Evolutionary conservation across 2,888 invertebrate species (phyloP).

Genomic region (Agriopis aurantiaria): DNA sequence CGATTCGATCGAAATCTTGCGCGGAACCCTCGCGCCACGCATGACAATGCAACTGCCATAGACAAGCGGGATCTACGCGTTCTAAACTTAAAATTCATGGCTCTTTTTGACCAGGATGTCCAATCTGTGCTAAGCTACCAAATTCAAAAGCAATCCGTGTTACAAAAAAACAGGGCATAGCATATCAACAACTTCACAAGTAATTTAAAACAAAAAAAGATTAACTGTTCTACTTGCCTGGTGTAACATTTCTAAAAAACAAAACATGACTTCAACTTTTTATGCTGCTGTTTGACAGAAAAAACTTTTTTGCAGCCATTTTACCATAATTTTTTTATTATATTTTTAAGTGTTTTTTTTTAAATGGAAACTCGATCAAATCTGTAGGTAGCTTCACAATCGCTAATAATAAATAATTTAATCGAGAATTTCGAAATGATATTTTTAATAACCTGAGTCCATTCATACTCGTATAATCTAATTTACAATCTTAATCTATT

Average conservation of each 20-base stretch:
- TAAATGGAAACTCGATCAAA: not conserved
- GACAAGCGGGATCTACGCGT: slow-evolving; percentile 38
- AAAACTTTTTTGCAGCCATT: not conserved
- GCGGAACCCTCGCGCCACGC: slow-evolving; percentile 60
- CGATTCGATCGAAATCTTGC: slow-evolving; percentile 71
- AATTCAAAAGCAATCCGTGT: slow-evolving; percentile 19
- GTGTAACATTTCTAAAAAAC: not conserved
- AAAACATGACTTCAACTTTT: not conserved
- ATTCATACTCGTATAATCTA: slow-evolving; percentile 27
- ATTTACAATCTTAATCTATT: slow-evolving; percentile 6
- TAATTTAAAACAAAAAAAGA: too few relatives aligned
- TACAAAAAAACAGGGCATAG: not conserved
- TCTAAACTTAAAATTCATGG: slow-evolving; percentile 31
- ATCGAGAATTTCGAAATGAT: slow-evolving; percentile 14
- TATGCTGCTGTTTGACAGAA: not conserved
- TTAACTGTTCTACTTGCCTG: too few relatives aligned
- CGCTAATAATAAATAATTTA: slow-evolving; percentile 5
- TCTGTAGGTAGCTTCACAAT: slow-evolving; percentile 1
- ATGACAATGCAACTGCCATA: slow-evolving; percentile 50
- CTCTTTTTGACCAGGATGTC: slow-evolving; percentile 36
- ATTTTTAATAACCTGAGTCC: slow-evolving; percentile 16
- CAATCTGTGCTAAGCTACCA: slow-evolving; percentile 30
- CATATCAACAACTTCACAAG: not conserved
- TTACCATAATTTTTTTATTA: not conserved
- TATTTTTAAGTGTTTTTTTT: not conserved